These are phyloP conservation scores for Cryptomyrus ogoouensis DNA, from an alignment of 2,113 vertebrate genomes.

Conservation along the genomic window DNA sequence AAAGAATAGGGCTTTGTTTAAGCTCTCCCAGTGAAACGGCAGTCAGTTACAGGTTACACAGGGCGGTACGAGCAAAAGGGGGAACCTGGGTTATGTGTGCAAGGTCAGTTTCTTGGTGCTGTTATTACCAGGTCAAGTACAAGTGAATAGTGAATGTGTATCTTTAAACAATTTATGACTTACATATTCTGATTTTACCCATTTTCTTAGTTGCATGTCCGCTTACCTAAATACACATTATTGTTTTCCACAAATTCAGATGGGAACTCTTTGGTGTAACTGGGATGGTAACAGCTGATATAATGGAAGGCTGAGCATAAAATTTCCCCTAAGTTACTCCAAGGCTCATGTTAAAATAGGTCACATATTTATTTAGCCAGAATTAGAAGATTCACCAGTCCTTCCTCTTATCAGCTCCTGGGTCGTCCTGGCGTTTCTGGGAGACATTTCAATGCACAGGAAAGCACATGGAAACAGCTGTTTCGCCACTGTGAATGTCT, in stretches of 20 bases:
- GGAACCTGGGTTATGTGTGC: not conserved
- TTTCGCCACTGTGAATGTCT: not conserved
- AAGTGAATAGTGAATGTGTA: not conserved
- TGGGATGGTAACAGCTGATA: not conserved
- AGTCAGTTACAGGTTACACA: not conserved
- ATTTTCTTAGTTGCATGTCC: not conserved
- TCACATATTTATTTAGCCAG: not conserved
- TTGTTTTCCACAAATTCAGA: not conserved
- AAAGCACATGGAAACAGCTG: not conserved
- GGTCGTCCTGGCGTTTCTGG: not conserved
- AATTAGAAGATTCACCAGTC: not conserved
- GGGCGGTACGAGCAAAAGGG: not conserved
- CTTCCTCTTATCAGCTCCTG: not conserved
- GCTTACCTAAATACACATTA: not conserved
- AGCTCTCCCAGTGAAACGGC: not conserved
- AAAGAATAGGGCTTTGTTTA: not conserved
- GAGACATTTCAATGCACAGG: not conserved
- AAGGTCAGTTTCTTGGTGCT: not conserved
- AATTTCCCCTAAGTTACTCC: not conserved
- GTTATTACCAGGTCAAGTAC: not conserved
- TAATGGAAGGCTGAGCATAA: not conserved
- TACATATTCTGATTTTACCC: not conserved
- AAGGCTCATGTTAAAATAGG: not conserved
- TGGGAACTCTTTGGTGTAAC: not conserved
- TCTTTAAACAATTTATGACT: not conserved